Conservation (phyloP, 2,888 invertebrate species). For the Lissocephala sabroskyi region DNA sequence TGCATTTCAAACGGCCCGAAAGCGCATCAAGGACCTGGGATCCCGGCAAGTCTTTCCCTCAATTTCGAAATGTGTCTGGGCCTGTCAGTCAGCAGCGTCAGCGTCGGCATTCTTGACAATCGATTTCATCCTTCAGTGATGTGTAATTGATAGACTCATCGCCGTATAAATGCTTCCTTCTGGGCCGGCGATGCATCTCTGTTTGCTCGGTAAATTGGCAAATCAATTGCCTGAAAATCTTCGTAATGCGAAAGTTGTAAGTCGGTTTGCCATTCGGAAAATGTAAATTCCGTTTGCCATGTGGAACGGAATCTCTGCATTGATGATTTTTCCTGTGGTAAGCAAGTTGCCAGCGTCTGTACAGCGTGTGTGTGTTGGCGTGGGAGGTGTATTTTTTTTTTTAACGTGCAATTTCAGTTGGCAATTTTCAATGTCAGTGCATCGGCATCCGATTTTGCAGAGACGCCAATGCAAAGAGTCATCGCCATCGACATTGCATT, state of each 20-base stretch:
- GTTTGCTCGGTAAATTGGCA: conserved; percentile 49
- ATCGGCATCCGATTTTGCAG: background rate
- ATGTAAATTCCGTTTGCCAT: no score
- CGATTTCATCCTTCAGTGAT: background rate
- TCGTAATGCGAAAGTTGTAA: conserved; percentile 14
- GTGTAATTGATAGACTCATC: conserved; percentile 1
- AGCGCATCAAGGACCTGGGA: background rate
- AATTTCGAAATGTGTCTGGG: background rate
- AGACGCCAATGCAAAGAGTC: no score
- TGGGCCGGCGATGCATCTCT: conserved; percentile 7
- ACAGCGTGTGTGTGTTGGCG: no score
- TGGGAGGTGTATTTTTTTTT: background rate
- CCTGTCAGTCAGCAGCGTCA: background rate
- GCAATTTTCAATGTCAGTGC: background rate
- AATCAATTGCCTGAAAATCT: conserved; percentile 48
- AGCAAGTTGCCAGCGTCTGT: no score
- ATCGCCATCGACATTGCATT: no score
- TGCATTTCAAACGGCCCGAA: background rate
- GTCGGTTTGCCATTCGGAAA: background rate
- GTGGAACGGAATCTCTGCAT: no score
- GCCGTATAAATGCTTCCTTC: background rate
- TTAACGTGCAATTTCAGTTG: background rate
- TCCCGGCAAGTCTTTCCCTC: no score
- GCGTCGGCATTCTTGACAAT: background rate
- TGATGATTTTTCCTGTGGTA: no score